A percentile compares a stretch with the other conserved stretches of the same genome.
These are phyloP conservation scores for Physella acuta DNA, from an alignment of 1,140 invertebrate species.

Conservation along the genomic window DNA sequence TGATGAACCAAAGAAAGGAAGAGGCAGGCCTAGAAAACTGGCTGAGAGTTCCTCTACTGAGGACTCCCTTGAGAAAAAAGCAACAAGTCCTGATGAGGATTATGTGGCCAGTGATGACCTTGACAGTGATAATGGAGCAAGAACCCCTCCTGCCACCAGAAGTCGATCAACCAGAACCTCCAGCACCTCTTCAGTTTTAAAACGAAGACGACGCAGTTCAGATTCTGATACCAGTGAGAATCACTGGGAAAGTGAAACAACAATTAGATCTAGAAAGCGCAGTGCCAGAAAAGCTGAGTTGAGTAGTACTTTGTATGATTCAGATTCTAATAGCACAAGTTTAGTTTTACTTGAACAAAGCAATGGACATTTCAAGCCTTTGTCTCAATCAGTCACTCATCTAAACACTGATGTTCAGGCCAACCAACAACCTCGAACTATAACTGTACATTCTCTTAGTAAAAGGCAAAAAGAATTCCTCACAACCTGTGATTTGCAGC, in stretches of 20 bases:
- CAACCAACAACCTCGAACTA: not conserved
- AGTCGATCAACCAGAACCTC: too few species aligned
- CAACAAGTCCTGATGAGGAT: constrained; percentile 7
- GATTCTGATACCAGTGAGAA: too few species aligned
- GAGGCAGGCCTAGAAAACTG: not conserved
- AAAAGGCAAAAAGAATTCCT: constrained; percentile 8
- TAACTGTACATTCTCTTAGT: constrained; percentile 14
- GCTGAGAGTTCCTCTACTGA: not conserved
- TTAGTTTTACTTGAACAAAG: not conserved
- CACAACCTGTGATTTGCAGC: constrained; percentile 4
- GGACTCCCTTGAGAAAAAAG: not conserved
- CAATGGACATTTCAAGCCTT: constrained; percentile 3
- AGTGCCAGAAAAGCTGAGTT: too few species aligned
- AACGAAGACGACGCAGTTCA: too few species aligned
- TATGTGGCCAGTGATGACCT: constrained; percentile 19
- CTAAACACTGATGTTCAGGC: too few species aligned
- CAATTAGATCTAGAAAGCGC: too few species aligned
- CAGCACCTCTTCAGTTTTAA: too few species aligned
- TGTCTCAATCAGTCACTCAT: too few species aligned
- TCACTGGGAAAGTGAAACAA: too few species aligned
- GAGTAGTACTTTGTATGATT: too few species aligned
- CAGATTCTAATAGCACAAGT: not conserved
- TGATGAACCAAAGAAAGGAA: not conserved
- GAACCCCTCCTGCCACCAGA: constrained; percentile 3
- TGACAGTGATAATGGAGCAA: not conserved